These are phyloP conservation scores for Oxyura jamaicensis DNA, from an alignment of 2,113 vertebrate genomes.

Conservation along the genomic window DNA sequence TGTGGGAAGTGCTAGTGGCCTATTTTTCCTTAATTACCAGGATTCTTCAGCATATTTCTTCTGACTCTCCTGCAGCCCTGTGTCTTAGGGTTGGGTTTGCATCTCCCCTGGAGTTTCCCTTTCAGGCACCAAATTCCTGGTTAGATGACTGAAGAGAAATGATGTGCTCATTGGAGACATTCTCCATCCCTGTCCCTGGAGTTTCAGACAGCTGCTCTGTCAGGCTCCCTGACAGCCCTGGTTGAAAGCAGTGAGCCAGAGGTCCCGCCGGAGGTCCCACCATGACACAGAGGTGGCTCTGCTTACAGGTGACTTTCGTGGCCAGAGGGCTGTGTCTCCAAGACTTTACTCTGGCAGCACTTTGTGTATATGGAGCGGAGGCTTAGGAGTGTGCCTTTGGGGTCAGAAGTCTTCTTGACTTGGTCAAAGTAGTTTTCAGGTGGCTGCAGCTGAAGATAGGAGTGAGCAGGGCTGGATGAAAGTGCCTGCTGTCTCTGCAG, in stretches of 20 bases:
- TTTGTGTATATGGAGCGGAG: background rate
- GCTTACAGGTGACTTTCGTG: background rate
- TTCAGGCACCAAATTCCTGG: background rate
- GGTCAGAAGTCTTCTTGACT: background rate
- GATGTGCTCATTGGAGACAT: background rate
- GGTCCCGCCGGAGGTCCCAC: background rate
- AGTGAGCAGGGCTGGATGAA: background rate
- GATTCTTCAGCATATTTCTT: background rate
- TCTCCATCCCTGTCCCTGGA: background rate
- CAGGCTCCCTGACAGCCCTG: background rate
- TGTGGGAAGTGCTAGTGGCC: background rate
- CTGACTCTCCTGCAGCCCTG: background rate
- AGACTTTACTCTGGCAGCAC: background rate
- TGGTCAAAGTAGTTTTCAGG: background rate
- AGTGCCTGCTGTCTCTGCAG: background rate
- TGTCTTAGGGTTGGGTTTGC: background rate
- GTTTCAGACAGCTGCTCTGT: fast-evolving
- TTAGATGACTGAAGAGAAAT: background rate
- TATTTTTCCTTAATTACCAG: background rate
- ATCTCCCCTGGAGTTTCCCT: background rate
- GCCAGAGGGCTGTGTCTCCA: background rate
- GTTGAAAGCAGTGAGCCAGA: background rate
- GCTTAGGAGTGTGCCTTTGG: background rate
- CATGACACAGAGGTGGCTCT: background rate
- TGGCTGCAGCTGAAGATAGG: background rate